Percentiles rank a stretch among this genome's conserved stretches.
phyloP scores from a whole-genome alignment of 2,113 vertebrate genomes.

The Sylvietta virens region DNA sequence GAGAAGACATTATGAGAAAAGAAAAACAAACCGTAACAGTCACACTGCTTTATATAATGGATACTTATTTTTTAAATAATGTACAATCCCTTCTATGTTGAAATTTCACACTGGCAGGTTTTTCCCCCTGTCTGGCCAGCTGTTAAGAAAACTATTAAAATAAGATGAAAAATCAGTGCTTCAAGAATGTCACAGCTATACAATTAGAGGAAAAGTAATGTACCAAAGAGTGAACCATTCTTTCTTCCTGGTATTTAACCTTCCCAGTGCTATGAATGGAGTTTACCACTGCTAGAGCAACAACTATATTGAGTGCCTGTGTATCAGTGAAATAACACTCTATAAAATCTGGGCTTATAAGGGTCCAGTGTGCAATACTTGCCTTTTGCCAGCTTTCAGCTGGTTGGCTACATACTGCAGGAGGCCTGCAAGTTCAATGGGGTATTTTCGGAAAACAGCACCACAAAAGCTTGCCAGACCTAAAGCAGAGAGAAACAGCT shows the following conservation, averaged over 20 bases:
- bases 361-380: conserved; percentile 14
- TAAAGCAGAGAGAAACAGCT: conserved; percentile 14
- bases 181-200: neutral
- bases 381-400: conserved; percentile 97
- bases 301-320: accelerated
- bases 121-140: neutral
- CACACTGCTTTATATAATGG: neutral
- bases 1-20: neutral
- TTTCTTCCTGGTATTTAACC: neutral
- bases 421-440: conserved; percentile 94
- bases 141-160: neutral
- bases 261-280: neutral
- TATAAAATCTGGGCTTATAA: neutral
- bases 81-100: neutral
- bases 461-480: conserved; percentile 96
- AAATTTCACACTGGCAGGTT: neutral
- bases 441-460: conserved; percentile 96
- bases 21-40: neutral
- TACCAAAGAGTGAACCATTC: neutral
- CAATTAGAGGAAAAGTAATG: neutral
- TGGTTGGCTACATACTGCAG: conserved; percentile 98
- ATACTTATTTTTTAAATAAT: neutral
- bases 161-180: neutral
- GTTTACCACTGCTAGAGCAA: neutral
- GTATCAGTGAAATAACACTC: neutral